phyloP scores from a whole-genome alignment of 2,888 invertebrate genomes.

The Cartodere bifasciata region DNA sequence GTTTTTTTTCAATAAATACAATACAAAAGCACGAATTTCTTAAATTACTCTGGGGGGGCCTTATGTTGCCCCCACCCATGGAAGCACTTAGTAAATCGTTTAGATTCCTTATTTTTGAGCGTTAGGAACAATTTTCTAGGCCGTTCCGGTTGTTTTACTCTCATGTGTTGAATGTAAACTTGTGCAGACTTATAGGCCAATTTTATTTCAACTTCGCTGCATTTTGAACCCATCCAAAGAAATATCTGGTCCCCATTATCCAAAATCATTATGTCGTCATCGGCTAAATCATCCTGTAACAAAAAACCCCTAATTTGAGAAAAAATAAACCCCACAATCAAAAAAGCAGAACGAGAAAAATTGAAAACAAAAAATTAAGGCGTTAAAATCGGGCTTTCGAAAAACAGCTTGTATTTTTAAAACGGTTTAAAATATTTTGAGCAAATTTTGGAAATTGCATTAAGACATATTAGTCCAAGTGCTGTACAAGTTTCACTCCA shows the following conservation, averaged over 20 bases:
- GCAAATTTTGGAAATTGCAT: too few species aligned
- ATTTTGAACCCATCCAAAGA: conserved; percentile 92
- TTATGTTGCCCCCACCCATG: conserved; percentile 96
- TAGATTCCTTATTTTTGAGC: conserved; percentile 91
- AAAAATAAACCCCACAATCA: too few species aligned
- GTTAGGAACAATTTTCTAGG: conserved; percentile 88
- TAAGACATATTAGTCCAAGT: too few species aligned
- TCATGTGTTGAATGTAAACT: conserved; percentile 96
- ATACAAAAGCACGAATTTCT: too few species aligned
- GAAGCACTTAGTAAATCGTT: conserved; percentile 93
- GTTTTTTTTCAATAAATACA: too few species aligned
- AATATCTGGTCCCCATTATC: conserved; percentile 98
- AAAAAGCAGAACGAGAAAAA: too few species aligned
- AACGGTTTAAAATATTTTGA: too few species aligned
- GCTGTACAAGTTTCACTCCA: too few species aligned
- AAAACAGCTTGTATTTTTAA: too few species aligned
- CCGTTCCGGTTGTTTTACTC: conserved; percentile 84
- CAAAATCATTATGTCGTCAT: conserved; percentile 99
- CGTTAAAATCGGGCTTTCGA: too few species aligned
- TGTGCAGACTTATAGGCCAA: conserved; percentile 96
- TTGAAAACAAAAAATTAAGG: too few species aligned
- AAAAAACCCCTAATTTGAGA: conserved; percentile 18
- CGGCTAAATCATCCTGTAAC: conserved; percentile 88
- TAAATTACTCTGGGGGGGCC: conserved; percentile 52
- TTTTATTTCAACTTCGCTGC: conserved; percentile 98